Evolutionary conservation across 2,113 vertebrate species (phyloP).

Genomic region (Polypterus senegalus): DNA sequence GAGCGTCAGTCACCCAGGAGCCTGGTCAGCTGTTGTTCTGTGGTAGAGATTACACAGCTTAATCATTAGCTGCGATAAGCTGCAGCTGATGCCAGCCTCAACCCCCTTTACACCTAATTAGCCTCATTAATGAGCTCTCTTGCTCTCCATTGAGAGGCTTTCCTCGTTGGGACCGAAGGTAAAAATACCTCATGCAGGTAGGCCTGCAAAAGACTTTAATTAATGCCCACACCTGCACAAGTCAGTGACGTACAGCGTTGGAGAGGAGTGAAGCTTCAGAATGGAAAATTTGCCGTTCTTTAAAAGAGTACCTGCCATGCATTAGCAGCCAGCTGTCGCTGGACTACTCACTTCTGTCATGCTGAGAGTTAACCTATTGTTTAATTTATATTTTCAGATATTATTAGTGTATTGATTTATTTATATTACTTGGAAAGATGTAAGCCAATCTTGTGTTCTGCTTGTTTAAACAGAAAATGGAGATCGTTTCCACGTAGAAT

Average conservation of each 20-base stretch:
- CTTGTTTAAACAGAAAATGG: no score
- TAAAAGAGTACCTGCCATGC: conserved; percentile 23
- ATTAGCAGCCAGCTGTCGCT: no score
- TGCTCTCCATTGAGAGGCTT: conserved; percentile 64
- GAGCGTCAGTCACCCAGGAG: conserved; percentile 47
- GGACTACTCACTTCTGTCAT: no score
- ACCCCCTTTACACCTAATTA: conserved; percentile 95
- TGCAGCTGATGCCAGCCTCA: conserved; percentile 83
- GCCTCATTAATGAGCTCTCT: conserved; percentile 80
- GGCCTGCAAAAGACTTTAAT: conserved; percentile 63
- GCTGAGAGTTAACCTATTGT: no score
- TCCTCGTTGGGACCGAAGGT: conserved; percentile 67
- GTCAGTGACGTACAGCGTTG: conserved; percentile 38
- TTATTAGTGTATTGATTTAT: no score
- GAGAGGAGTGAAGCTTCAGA: conserved; percentile 31
- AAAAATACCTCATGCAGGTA: conserved; percentile 73
- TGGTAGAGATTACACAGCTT: conserved; percentile 79
- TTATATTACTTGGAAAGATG: no score
- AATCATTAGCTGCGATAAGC: conserved; percentile 76
- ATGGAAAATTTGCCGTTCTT: conserved; percentile 35
- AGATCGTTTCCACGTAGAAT: no score
- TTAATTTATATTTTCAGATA: no score
- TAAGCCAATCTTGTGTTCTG: no score
- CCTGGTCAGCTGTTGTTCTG: conserved; percentile 76
- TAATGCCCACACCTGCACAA: conserved; percentile 62